Evolutionary conservation across 2,888 invertebrate species (phyloP).

Genomic region (Congeria kusceri): DNA sequence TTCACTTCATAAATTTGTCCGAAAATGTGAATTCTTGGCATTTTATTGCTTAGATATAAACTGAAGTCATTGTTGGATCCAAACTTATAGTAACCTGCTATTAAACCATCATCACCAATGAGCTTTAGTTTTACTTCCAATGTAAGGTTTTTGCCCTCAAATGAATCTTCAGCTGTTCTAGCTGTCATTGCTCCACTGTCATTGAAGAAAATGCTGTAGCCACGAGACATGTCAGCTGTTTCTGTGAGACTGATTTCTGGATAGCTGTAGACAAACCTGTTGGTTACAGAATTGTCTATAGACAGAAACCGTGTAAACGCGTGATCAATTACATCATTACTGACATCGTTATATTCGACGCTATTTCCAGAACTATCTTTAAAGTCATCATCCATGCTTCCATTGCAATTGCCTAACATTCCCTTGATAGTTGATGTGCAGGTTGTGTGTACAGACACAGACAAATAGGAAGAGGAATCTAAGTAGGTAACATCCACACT

Average conservation of each 20-base stretch:
- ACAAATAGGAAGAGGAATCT: conserved; percentile 34
- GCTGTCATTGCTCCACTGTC: conserved; percentile 59
- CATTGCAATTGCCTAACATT: conserved; percentile 74
- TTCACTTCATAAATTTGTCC: conserved; percentile 32
- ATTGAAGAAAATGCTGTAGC: conserved; percentile 59
- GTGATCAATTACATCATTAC: conserved; percentile 34
- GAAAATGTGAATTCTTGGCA: conserved; percentile 38
- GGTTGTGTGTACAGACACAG: conserved; percentile 27
- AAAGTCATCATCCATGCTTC: conserved; percentile 69
- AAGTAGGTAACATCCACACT: conserved; percentile 43
- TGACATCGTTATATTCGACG: conserved; percentile 22
- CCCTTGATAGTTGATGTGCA: conserved; percentile 50
- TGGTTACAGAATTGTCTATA: not conserved
- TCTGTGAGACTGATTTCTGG: conserved; percentile 34
- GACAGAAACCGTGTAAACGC: conserved; percentile 10
- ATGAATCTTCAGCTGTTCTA: conserved; percentile 17
- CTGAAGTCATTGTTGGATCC: conserved; percentile 37
- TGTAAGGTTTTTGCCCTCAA: conserved; percentile 26
- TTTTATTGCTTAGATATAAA: conserved; percentile 44
- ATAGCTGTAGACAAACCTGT: conserved; percentile 28
- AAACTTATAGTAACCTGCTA: conserved; percentile 51
- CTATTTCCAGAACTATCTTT: not conserved
- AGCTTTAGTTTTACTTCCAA: conserved; percentile 44
- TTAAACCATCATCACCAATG: conserved; percentile 35
- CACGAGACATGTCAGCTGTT: conserved; percentile 40